A percentile compares a stretch with the other conserved stretches of the same genome.
Conservation (phyloP, 1,140 invertebrate species). For the Tachypleus tridentatus region DNA sequence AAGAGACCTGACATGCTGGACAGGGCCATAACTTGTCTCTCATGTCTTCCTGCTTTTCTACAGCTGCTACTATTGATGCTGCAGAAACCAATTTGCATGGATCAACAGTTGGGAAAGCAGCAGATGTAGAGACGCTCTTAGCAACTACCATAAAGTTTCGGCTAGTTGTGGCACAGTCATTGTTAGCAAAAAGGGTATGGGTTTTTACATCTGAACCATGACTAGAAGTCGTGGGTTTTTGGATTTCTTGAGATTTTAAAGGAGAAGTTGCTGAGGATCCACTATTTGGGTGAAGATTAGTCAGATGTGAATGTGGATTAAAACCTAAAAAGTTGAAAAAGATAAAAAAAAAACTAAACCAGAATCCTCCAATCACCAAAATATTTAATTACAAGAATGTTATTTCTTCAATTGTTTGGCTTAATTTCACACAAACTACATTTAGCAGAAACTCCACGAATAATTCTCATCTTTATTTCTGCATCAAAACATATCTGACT, state of each 20-base stretch:
- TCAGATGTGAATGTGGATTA: constrained; percentile 20
- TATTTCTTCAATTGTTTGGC: too few species aligned
- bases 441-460: too few species aligned
- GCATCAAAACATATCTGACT: too few species aligned
- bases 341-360: too few species aligned
- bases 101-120: constrained; percentile 19
- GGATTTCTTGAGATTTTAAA: constrained; percentile 10
- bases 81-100: constrained; percentile 18
- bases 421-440: too few species aligned
- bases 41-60: constrained; percentile 9
- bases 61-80: constrained; percentile 3
- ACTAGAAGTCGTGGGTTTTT: constrained; percentile 1
- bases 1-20: constrained; percentile 23
- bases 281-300: constrained; percentile 18
- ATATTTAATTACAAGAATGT: too few species aligned
- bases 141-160: constrained; percentile 17
- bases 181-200: not conserved
- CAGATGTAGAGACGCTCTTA: too few species aligned
- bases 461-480: too few species aligned
- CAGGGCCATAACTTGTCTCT: constrained; percentile 24
- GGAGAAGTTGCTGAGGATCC: constrained; percentile 12
- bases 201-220: constrained; percentile 2
- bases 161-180: constrained; percentile 15
- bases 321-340: too few species aligned
- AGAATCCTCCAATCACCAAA: too few species aligned